A percentile compares a stretch with the other conserved stretches of the same genome.
These are phyloP conservation scores for Scaptomyza caliginosa DNA, from an alignment of 2,888 invertebrate genomes.

Conservation along the genomic window DNA sequence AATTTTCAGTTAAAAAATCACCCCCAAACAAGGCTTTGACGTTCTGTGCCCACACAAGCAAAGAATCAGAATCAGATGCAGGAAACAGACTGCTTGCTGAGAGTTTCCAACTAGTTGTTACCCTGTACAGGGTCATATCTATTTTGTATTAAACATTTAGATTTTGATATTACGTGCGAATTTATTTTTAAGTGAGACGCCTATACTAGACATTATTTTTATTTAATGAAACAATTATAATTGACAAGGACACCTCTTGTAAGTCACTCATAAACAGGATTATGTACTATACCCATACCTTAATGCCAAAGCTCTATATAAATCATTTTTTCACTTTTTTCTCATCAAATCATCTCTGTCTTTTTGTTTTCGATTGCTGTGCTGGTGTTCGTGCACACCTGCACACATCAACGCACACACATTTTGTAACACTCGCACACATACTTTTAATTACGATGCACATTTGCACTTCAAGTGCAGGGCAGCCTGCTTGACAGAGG, in stretches of 20 bases:
- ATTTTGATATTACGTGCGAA: too few relatives aligned
- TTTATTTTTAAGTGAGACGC: too few relatives aligned
- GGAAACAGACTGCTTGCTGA: neutral
- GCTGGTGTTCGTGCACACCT: conserved; percentile 4
- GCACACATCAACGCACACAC: conserved; percentile 20
- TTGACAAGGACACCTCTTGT: conserved; percentile 22
- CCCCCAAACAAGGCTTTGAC: conserved; percentile 40
- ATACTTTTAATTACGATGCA: conserved; percentile 74
- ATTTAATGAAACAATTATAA: too few relatives aligned
- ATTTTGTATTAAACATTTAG: too few relatives aligned
- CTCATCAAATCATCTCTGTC: conserved; percentile 33
- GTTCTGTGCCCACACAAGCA: conserved; percentile 6
- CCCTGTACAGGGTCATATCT: too few relatives aligned
- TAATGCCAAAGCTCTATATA: conserved; percentile 29
- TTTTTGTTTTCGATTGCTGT: conserved; percentile 54
- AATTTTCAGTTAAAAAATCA: too few relatives aligned
- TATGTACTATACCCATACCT: neutral
- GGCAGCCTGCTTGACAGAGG: conserved; percentile 38
- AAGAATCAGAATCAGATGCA: conserved; percentile 3
- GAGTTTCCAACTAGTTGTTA: neutral
- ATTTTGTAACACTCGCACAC: conserved; percentile 11
- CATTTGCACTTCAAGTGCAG: conserved; percentile 74
- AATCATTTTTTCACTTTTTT: conserved; percentile 8
- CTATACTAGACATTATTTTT: too few relatives aligned
- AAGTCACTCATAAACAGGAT: conserved; percentile 5